Base-by-base conservation (phyloP, 2,113 vertebrate species). In the Myotis davidii region DNA sequence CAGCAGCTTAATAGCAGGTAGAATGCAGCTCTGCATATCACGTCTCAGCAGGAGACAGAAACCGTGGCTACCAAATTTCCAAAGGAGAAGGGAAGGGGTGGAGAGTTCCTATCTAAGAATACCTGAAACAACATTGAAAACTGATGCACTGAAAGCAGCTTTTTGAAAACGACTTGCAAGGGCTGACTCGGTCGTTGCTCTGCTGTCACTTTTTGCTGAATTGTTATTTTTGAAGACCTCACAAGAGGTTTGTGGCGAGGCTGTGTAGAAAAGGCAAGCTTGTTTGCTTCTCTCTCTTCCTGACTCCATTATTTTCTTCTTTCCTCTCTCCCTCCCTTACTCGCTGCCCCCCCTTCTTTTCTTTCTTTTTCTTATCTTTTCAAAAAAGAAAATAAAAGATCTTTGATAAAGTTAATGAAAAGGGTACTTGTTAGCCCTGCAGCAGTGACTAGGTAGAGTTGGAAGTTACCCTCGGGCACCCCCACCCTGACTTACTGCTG, bases 1-100 rank as follows among this genome's bases (percentile, higher is more conserved):
- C 98, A 98, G 98, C 98, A 97, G 98, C 98, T 98, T 98, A 99
- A 98, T 98, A 98, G 98, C 98, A 98, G 98, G 97, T 98, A 98
- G 98, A 98, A 97, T 89, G 90, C 94, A 97, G 97, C 98, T 98
- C 98, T 98, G 97, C 98, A 97, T 98, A 98, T 98, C 98, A 98
- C 92, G 97, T 98, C 98, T 98, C 98, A 98, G 98, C 98, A 98
- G 98, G 98, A 97, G 79, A 94, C 94, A 98, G 98, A 98, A 98
- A 98, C 98, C 98, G 98, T 98, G 98, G 98, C 98, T 98, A 98
- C 98, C 97, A 98, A 94, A 98, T 98, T 98, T 98, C 97, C 95
- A 97, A 97, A 98, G 97, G 88, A 54, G 81, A 97, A 82, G 97
- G 97, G 92, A 94, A 79, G 87, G 90, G 91, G 94, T 16, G 88